Evolutionary conservation across 2,113 vertebrate species (phyloP), one percentile per base, ranked within the genome.

Genomic region (Irena cyanogastra): DNA sequence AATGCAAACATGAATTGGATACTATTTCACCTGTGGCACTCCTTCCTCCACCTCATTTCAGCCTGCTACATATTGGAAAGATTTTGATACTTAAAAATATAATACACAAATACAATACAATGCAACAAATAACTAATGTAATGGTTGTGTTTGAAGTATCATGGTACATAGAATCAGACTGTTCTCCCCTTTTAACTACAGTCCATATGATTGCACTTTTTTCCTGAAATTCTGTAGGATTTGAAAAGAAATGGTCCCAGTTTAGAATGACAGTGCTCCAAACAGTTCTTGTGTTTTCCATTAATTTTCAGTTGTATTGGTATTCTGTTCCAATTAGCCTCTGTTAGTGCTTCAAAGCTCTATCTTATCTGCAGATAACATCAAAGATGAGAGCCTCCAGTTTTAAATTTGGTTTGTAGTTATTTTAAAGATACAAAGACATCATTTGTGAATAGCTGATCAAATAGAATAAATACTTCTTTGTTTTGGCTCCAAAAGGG

Each of bases 361-460:
- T 95, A 45, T 97, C 96, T 98, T 97, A 97, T 98, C 97, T 93
- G 91, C 71, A 97, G 96, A 97, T 96, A 97, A 97, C 95, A 97
- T 98, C 97, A 98, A 98, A 97, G 96, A 97, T 97, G 96, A 97
- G 94, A 97, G 94, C 95, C 96, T 93, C 95, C 65, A 95, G 81
- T 89, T 96, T 97, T 95, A 93, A 96, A 92, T 97, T 97, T 97
- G 93, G 89, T 97, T 98, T 97, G 94, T 87, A 97, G 94, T 96
- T 95, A 94, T 97, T 98, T 97, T 96, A 97, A 97, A 96, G 90
- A 96, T 94, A 97, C 91, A 97, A 98, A 98, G 96, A 63, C 90
- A 96, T 97, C 82, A 98, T 97, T 97, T 97, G 93, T 97, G 97
- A 98, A 97, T 97, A 97, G 92, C 66, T 97, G 97, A 98, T 98